A percentile compares a stretch with the other conserved stretches of the same genome.
Evolutionary conservation across 2,797 vertebrate species (phyloP).

Genomic region (Phaenicophaeus curvirostris): DNA sequence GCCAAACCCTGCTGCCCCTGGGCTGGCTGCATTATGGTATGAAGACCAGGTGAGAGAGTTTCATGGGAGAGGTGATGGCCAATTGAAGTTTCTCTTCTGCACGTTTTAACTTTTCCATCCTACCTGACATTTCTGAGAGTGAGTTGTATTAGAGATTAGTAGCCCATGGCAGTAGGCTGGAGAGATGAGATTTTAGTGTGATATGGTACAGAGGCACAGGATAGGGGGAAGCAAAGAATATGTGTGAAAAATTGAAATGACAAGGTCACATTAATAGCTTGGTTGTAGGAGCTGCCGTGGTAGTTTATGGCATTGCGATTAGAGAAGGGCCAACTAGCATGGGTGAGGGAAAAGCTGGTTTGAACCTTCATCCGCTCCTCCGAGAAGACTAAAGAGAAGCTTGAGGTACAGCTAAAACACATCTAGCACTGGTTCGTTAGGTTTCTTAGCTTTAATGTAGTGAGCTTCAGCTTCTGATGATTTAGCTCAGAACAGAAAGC

Average conservation of each 20-base stretch:
- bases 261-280: slow-evolving; percentile 38
- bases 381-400: background rate
- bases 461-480: background rate
- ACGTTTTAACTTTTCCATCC: slow-evolving; percentile 32
- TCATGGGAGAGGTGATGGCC: background rate
- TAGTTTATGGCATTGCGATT: slow-evolving; percentile 28
- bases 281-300: slow-evolving; percentile 11
- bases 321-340: slow-evolving; percentile 17
- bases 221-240: slow-evolving; percentile 6
- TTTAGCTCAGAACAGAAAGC: background rate
- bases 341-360: background rate
- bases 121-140: slow-evolving; percentile 27
- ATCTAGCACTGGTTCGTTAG: background rate
- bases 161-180: slow-evolving; percentile 18
- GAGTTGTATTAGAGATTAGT: slow-evolving; percentile 30
- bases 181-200: slow-evolving; percentile 49
- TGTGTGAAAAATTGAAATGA: slow-evolving; percentile 53
- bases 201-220: background rate
- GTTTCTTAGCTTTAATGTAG: background rate
- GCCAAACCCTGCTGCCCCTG: background rate
- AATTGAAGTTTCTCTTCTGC: background rate
- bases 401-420: background rate
- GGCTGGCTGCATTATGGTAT: background rate
- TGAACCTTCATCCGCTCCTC: slow-evolving; percentile 1
- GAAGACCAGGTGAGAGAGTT: background rate